A percentile compares a stretch with the other conserved stretches of the same genome.
Conservation (phyloP, 2,888 invertebrate species). For the Cerastoderma edule region DNA sequence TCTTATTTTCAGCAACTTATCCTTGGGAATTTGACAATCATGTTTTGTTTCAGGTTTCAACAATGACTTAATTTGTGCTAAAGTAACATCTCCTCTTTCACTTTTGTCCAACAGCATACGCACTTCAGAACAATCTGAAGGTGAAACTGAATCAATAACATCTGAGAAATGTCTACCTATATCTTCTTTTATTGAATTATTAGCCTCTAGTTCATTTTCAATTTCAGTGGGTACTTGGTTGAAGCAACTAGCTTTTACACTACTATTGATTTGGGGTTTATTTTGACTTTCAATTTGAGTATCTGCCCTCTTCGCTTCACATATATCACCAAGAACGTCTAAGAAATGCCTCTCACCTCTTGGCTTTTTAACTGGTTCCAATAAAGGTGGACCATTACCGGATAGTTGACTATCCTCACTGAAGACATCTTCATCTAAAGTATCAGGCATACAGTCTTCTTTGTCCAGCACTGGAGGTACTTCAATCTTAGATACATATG, state of each 20-base stretch:
- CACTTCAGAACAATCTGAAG: conserved; percentile 18
- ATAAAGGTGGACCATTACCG: conserved; percentile 33
- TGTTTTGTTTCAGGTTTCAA: conserved; percentile 5
- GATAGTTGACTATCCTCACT: not conserved
- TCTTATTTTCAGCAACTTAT: conserved; percentile 42
- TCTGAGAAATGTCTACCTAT: conserved; percentile 54
- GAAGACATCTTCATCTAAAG: no score
- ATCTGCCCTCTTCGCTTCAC: not conserved
- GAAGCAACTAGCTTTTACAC: not conserved
- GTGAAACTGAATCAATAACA: conserved; percentile 22
- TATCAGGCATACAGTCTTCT: no score
- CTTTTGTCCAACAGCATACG: conserved; percentile 42
- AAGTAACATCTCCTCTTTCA: conserved; percentile 47
- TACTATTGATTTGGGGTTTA: no score
- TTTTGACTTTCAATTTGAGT: not conserved
- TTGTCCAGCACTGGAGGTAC: conserved; percentile 46
- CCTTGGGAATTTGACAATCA: conserved; percentile 5
- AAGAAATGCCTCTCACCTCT: conserved; percentile 60
- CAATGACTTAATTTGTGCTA: conserved; percentile 15
- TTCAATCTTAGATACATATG: not conserved
- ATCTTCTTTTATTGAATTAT: conserved; percentile 23
- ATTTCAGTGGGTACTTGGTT: not conserved
- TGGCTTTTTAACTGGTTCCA: conserved; percentile 37
- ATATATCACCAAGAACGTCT: conserved; percentile 46
- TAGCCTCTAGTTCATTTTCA: not conserved